Base-by-base conservation (phyloP, 2,113 vertebrate genomes). In the Rousettus leschenaultii region DNA sequence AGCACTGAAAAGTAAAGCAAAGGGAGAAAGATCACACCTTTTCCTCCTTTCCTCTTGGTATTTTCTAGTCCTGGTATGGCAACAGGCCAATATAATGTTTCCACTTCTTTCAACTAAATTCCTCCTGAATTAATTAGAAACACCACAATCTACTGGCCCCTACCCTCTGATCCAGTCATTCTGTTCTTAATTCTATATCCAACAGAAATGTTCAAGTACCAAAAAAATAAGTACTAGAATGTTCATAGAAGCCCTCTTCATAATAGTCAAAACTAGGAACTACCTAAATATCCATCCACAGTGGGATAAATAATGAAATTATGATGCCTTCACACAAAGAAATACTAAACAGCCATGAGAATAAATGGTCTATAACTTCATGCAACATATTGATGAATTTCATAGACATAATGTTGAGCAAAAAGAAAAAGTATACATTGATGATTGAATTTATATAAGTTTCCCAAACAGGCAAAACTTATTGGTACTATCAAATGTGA, bases 181-280 rank as follows among this genome's bases (percentile, higher is more conserved):
- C 33, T 40, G 15, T 26, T 80, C 28, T 45, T 77, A 82, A 2
- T 40, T 79, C 38, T 66, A 78, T 11, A 73, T 71, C 43, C 14
- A 73, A 90, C 79, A 89, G 55, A 84, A 87, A 57, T 79, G 28
- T 90, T 45, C 77, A 22, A 33, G 51, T 94, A 82, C 26, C 38
- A n/a, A 45, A 96, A 95, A 97, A 22, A 33, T 83, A 90, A 89
- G 33, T 35, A 51, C 30, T 83, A 73, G 5, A 84, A 83, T 87
- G n/a, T 87, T 95, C 65, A 63, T n/a, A 79, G 38, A 30, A 84
- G 22, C 15, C 45, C 65, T 85, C 71, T 82, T 33, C 53, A 7
- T 38, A 73, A 68, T n/a, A 89, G 83, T 43, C 45, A 30, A 74
- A 68, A 83, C 63, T 43, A 53, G 43, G 15, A 93, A 86, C 43